A percentile compares a stretch with the other conserved stretches of the same genome.
Evolutionary conservation across 1,140 invertebrate genomes (phyloP).

Genomic region (Ephestia elutella): DNA sequence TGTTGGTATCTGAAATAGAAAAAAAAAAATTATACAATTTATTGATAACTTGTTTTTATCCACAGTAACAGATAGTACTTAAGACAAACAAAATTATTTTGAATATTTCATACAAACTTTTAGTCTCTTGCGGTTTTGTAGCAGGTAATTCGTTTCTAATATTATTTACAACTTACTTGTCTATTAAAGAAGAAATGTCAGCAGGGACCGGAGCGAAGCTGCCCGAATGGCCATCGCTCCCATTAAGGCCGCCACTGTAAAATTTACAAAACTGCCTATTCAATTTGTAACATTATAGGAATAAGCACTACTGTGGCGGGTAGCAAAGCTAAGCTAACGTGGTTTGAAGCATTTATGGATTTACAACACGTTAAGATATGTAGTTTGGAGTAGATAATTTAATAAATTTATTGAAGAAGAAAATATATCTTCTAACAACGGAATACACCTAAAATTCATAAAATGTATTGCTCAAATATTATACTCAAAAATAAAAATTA

Average conservation of each 20-base stretch:
- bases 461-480: too few relatives aligned
- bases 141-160: too few relatives aligned
- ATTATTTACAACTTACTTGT: constrained; percentile 52
- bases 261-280: constrained; percentile 12
- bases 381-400: too few relatives aligned
- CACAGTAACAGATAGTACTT: too few relatives aligned
- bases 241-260: constrained; percentile 54
- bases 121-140: too few relatives aligned
- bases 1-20: constrained; percentile 64
- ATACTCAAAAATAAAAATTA: too few relatives aligned
- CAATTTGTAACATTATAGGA: not conserved
- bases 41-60: too few relatives aligned
- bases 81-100: too few relatives aligned
- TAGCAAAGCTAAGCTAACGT: constrained; percentile 13
- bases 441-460: too few relatives aligned
- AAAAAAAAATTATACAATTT: constrained; percentile 21
- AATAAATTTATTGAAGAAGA: too few relatives aligned
- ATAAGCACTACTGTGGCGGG: not conserved
- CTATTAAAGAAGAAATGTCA: constrained; percentile 71
- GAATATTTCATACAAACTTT: too few relatives aligned
- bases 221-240: constrained; percentile 54
- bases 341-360: constrained; percentile 12
- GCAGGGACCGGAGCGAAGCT: constrained; percentile 58
- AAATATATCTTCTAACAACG: too few relatives aligned
- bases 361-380: not conserved